A percentile compares a stretch with the other conserved stretches of the same genome.
These are phyloP conservation scores for Trematomus bernacchii DNA, from an alignment of 2,797 vertebrate species.

Conservation along the genomic window DNA sequence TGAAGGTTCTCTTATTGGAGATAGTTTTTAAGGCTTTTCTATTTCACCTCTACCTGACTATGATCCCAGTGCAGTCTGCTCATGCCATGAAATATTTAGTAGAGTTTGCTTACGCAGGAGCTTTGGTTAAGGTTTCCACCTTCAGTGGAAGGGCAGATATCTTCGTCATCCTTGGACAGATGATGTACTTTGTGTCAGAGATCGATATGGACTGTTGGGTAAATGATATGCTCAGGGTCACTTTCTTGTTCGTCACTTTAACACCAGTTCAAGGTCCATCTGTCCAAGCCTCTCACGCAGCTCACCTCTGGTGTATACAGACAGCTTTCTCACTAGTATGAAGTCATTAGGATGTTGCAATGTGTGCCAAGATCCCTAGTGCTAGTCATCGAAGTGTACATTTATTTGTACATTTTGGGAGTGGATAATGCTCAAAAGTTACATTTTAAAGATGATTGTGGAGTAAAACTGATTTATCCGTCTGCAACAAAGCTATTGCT, in stretches of 20 bases:
- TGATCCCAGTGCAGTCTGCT: slow-evolving; percentile 3
- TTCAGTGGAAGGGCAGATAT: slow-evolving; percentile 1
- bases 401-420: neutral
- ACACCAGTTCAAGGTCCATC: slow-evolving; percentile 14
- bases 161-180: neutral
- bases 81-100: slow-evolving; percentile 42
- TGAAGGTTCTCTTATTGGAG: neutral
- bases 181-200: neutral
- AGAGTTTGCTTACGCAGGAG: slow-evolving; percentile 12
- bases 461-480: too few species aligned
- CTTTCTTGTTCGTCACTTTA: slow-evolving; percentile 32
- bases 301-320: neutral
- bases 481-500: neutral
- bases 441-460: neutral
- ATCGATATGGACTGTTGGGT: neutral
- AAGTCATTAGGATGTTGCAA: neutral
- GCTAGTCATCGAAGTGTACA: neutral
- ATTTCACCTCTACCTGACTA: slow-evolving; percentile 3
- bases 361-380: neutral
- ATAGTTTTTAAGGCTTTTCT: slow-evolving; percentile 1
- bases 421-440: neutral
- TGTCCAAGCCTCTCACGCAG: neutral
- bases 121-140: slow-evolving; percentile 1
- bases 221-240: slow-evolving; percentile 1
- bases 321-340: neutral